Percentiles rank a stretch among this genome's conserved stretches.
Conservation (phyloP, 2,113 vertebrate genomes). For the Eulemur rufifrons region DNA sequence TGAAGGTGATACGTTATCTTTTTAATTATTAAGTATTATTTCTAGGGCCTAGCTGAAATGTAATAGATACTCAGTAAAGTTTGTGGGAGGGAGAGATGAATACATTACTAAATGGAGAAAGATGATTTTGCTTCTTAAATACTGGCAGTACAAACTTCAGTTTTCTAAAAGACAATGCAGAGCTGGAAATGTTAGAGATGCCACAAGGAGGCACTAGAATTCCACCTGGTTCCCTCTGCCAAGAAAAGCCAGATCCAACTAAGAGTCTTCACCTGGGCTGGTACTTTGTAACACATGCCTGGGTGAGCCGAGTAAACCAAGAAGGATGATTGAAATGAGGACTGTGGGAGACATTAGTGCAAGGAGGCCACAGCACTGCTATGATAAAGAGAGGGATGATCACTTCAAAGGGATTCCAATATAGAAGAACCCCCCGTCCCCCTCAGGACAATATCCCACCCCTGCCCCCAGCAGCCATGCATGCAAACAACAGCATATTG, state of each 20-base stretch:
- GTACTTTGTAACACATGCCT: neutral
- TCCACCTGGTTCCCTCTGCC: constrained; percentile 5
- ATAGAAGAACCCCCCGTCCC: neutral
- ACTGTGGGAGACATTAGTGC: neutral
- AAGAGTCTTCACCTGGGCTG: neutral
- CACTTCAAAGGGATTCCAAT: neutral
- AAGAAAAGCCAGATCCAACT: neutral
- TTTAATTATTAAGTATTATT: neutral
- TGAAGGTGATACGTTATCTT: neutral
- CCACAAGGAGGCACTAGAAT: constrained; percentile 68
- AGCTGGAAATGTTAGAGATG: neutral
- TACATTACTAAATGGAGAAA: neutral
- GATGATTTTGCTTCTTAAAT: neutral
- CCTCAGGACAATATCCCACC: neutral
- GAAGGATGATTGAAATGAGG: neutral
- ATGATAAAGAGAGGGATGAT: neutral
- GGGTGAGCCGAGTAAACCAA: neutral
- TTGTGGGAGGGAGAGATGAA: neutral
- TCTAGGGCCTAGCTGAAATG: neutral
- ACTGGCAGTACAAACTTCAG: neutral
- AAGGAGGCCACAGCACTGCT: neutral
- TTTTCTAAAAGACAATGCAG: neutral
- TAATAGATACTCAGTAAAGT: neutral
- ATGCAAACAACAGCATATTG: neutral
- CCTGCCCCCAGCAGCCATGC: accelerated